These are phyloP conservation scores for Catharus fuscescens DNA, from an alignment of 2,113 vertebrate species.

Conservation along the genomic window DNA sequence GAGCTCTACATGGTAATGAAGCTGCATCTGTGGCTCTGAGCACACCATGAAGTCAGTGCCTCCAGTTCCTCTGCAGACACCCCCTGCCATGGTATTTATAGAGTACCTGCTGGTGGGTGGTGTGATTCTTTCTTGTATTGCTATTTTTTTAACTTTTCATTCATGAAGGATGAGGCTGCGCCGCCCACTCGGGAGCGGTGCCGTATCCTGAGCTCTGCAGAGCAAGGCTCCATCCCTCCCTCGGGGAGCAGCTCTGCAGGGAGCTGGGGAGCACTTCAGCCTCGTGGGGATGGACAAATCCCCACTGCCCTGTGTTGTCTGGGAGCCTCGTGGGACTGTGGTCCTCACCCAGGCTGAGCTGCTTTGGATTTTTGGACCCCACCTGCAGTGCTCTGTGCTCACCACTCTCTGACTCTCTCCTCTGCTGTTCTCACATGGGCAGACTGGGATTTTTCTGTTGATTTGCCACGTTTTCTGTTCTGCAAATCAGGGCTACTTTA, in stretches of 20 bases:
- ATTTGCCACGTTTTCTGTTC: neutral
- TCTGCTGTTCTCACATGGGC: neutral
- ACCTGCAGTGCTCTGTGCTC: neutral
- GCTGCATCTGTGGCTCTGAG: neutral
- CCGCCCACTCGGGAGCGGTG: slow-evolving; percentile 2
- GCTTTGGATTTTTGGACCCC: neutral
- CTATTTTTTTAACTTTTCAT: neutral
- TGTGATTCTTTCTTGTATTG: slow-evolving; percentile 35
- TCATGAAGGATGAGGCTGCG: slow-evolving; percentile 57
- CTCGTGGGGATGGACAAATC: neutral
- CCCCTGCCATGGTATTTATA: slow-evolving; percentile 66
- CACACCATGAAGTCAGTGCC: slow-evolving; percentile 31
- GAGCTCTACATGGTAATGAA: slow-evolving; percentile 12
- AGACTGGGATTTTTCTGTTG: neutral
- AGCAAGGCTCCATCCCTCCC: neutral
- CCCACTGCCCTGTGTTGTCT: fast-evolving
- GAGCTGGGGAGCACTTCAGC: neutral
- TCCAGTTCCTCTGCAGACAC: slow-evolving; percentile 63
- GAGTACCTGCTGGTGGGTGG: slow-evolving; percentile 61
- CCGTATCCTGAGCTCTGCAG: neutral
- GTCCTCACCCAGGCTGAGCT: neutral
- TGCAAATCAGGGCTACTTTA: neutral
- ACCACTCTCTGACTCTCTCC: neutral
- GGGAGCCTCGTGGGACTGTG: neutral
- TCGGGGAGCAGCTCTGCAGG: neutral